Base-by-base conservation (phyloP, 2,888 invertebrate genomes). In the Elysia crispata region DNA sequence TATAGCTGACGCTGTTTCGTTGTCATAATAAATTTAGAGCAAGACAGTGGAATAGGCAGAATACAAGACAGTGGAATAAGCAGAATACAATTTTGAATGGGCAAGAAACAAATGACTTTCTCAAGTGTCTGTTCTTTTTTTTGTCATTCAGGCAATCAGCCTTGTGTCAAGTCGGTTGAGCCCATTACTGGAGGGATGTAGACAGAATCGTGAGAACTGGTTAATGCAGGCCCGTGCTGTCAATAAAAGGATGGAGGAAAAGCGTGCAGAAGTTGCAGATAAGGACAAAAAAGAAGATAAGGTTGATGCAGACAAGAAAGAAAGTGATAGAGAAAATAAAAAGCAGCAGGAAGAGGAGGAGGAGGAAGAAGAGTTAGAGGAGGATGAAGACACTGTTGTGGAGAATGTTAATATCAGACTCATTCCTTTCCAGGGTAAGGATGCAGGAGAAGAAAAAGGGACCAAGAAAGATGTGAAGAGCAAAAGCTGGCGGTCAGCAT, bases 161-260 rank as follows among this genome's bases (percentile, higher is more conserved):
- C 87, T 87, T 79, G 87, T 97, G 95, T 90, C 88, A n/a, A 81
- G 85, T 0, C 81, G 84, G 11, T 77, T 91, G 77, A 73, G 79
- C 23, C 91, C 91, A 23, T 77, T 91, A 69, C 78, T 87, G 33
- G 86, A 88, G 20, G 91, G 91, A 23, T 91, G 91, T 79, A 81
- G 86, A 70, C 84, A 83, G 31, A 91, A 91, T 82, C 83, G 91
- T 30, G 82, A 86, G 6, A 86, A 89, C 83, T 91, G 91, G 91
- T 79, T 86, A 69, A 81, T 82, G 50, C 82, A 88, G 62, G 85
- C 87, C 0, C 84, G 88, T 31, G 57, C 79, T 41, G 85, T 85
- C 66, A 86, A 86, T 83, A 86, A 86, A 70, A 81, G 82, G 49
- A 54, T 72, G 57, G 81, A 79, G 33, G 83, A 85, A 50, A 60